Evolutionary conservation across 2,797 vertebrate genomes (phyloP), one percentile per base, ranked within the genome.

Genomic region (Lepidocolaptes lacrymiger): DNA sequence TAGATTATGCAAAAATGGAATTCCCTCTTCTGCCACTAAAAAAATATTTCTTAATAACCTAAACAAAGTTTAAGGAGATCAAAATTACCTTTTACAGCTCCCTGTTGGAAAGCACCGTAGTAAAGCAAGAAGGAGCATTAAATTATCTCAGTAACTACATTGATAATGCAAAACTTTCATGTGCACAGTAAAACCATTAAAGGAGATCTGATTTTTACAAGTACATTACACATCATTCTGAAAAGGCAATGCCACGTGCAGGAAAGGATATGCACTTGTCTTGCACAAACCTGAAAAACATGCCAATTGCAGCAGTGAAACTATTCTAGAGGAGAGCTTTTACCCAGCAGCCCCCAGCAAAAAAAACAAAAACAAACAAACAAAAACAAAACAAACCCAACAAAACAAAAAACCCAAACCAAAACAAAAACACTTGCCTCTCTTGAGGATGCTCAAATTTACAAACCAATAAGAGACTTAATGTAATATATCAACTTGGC

Each of bases 41-140:
- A 90, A 94, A 85, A 75, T 43, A 90, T 84, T 93, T 96, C 69
- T 75, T 95, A 96, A 94, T 78, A 96, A 78, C 23, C 69, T 83
- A 93, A 77, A 95, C 73, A 93, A 97, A 96, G 89, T 95, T 87
- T 94, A 93, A 90, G 86, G 91, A 94, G 85, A 68, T 93, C 79
- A 85, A 85, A 96, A 87, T 95, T 95, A 93, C 34, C 30, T 78
- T 95, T 96, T 94, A 95, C 85, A 95, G 82, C 44, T 77, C 95
- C 89, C 91, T 82, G 72, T 88, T 97, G 85, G 76, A 93, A 94
- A 79, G 63, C 21, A 8, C 39, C 3, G 4, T 54, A 96, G 59
- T 92, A 95, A 94, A 85, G 51, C 67, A 85, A 3, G 68, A 34
- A 77, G 37, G 39, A 89, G 41, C 74, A 71, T 58, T 79, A 94